These are phyloP conservation scores for Bedellia somnulentella DNA, from an alignment of 2,888 invertebrate species.

Conservation along the genomic window DNA sequence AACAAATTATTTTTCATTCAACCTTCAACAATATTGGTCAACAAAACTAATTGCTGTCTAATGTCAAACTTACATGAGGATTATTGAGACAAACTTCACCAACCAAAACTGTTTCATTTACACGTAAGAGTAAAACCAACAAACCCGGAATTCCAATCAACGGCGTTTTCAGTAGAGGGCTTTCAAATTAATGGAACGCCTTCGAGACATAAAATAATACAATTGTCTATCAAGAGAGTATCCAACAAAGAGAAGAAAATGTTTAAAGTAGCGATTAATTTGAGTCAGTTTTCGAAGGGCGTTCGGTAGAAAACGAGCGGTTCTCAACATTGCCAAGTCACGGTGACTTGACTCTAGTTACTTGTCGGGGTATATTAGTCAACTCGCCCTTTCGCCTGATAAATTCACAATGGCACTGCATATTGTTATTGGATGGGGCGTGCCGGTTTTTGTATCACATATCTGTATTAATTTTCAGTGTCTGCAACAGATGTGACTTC, in stretches of 20 bases:
- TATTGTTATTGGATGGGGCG: neutral
- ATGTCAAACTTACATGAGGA: too few species aligned
- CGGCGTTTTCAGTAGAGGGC: neutral
- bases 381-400: constrained; percentile 3
- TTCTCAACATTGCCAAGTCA: too few species aligned
- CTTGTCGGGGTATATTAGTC: constrained; percentile 5
- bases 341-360: neutral
- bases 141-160: too few species aligned
- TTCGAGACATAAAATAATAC: constrained; percentile 2
- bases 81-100: too few species aligned
- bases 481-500: too few species aligned
- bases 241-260: constrained; percentile 12
- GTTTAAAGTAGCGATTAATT: constrained; percentile 36
- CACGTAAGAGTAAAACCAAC: too few species aligned
- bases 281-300: constrained; percentile 16
- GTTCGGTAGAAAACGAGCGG: constrained; percentile 14
- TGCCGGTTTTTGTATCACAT: neutral
- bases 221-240: constrained; percentile 2
- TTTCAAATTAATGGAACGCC: constrained; percentile 2
- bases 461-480: too few species aligned
- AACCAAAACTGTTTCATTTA: too few species aligned
- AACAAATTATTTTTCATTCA: too few species aligned
- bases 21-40: too few species aligned
- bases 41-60: too few species aligned
- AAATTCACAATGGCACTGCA: neutral